Evolutionary conservation across 2,113 vertebrate genomes (phyloP), one percentile per base, ranked within the genome.

Genomic region (Syngnathus scovelli): DNA sequence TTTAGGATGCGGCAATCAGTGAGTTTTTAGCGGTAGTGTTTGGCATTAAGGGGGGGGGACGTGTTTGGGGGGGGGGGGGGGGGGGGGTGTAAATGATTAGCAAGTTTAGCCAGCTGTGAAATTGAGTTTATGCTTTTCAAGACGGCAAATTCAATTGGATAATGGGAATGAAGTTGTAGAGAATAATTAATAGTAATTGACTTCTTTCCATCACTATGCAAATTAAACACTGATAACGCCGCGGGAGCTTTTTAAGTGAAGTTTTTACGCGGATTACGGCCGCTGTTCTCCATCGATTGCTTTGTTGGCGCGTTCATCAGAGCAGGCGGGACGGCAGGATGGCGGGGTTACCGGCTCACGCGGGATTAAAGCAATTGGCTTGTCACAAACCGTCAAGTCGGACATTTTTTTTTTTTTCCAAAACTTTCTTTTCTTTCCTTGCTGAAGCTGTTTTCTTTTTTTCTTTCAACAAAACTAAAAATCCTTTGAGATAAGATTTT

Each of bases 41-140:
- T 9, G 2, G 58, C 15, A 15, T 16, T 8, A 60, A n/a, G 21
- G 41, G 67, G 38, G 49, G 49, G 19, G 19, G 19, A 19, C 9
- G 8, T 21, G 49, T 52, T 10, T 1, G 48, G 58, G 8, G 52
- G 44, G 21, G 6, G 64, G 56, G 4, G 46, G 15, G 52, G 61
- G 44, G 64, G 72, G 64, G 67, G 78, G 54, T 12, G 11, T 77
- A 75, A 84, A 86, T 85, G 83, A 90, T 90, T 90, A 88, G 88
- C 81, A 83, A 36, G 87, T 78, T 83, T 82, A 88, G 86, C 88
- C 89, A 84, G 80, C 88, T 86, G 88, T 91, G 90, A 90, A 90
- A 91, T 90, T 90, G 86, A 86, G 81, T 89, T 89, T 86, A 91
- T 90, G 86, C 87, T 89, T 88, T 90, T 87, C 83, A 86, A 89